Evolutionary conservation across 2,113 vertebrate genomes (phyloP).

Genomic region (Struthidea cinerea): DNA sequence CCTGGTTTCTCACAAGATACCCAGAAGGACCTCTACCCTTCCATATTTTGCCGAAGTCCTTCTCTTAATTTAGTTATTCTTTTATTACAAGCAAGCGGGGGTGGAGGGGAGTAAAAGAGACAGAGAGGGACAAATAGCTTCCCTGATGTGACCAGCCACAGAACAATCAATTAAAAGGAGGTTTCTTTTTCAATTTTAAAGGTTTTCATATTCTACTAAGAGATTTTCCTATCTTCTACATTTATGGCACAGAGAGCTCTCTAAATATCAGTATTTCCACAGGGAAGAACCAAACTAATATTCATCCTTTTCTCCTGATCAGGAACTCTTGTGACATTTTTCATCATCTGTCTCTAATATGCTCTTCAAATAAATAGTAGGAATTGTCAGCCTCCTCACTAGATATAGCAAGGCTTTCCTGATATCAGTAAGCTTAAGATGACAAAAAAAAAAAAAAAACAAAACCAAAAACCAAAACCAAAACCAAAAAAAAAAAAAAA

Average conservation of each 20-base stretch:
- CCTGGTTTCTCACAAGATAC: neutral
- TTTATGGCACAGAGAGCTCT: slow-evolving; percentile 44
- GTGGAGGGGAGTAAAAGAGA: neutral
- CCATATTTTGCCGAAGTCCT: neutral
- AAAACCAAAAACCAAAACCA: too few relatives aligned
- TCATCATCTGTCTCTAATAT: neutral
- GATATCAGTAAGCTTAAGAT: neutral
- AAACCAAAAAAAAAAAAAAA: too few relatives aligned
- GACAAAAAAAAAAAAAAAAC: neutral
- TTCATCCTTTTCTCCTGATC: neutral
- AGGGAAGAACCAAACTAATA: neutral
- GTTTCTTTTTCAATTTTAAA: slow-evolving; percentile 35
- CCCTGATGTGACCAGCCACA: neutral
- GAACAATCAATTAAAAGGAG: neutral
- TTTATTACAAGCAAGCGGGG: neutral
- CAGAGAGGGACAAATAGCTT: neutral
- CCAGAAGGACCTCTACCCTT: neutral
- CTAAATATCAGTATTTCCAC: slow-evolving; percentile 56
- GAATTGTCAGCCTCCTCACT: neutral
- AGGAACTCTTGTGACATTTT: slow-evolving; percentile 5
- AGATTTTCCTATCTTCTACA: slow-evolving; percentile 5
- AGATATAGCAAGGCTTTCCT: neutral
- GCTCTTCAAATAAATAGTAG: neutral
- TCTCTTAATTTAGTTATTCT: neutral
- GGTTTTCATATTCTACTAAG: slow-evolving; percentile 14